Conservation (phyloP, 2,113 vertebrate genomes). For the Chroicocephalus ridibundus region DNA sequence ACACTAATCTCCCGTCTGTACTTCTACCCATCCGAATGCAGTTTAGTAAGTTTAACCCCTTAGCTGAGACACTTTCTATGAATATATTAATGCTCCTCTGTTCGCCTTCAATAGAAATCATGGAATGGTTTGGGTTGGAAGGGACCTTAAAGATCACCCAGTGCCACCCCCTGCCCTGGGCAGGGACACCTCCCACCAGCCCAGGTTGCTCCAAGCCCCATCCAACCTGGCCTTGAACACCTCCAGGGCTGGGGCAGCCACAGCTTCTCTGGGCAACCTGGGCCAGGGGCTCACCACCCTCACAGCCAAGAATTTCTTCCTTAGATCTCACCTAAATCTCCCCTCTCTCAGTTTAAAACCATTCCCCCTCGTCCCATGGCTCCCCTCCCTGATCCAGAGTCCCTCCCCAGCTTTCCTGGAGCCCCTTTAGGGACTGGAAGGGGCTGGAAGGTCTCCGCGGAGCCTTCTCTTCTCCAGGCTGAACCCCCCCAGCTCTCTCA, state of each 20-base stretch:
- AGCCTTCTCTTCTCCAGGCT: too few relatives aligned
- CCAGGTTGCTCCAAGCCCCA: neutral
- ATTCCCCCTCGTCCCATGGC: too few relatives aligned
- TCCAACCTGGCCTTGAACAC: neutral
- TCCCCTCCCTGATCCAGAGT: too few relatives aligned
- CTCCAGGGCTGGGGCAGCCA: neutral
- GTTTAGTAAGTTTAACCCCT: neutral
- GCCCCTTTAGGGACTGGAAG: too few relatives aligned
- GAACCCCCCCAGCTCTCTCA: too few relatives aligned
- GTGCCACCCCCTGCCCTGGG: too few relatives aligned
- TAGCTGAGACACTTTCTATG: neutral
- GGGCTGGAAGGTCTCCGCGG: too few relatives aligned
- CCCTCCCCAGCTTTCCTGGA: too few relatives aligned
- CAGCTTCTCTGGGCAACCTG: neutral
- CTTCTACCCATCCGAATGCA: neutral
- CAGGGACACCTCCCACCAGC: neutral
- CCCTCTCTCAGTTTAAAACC: too few relatives aligned
- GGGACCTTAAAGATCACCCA: neutral
- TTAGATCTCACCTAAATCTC: too few relatives aligned
- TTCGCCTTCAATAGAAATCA: neutral
- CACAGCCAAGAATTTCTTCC: too few relatives aligned
- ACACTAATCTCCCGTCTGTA: neutral
- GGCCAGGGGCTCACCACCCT: too few relatives aligned
- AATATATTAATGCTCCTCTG: neutral
- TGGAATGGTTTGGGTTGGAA: neutral